Conservation (phyloP, 2,113 vertebrate species). For the Tetraodon nigroviridis region DNA sequence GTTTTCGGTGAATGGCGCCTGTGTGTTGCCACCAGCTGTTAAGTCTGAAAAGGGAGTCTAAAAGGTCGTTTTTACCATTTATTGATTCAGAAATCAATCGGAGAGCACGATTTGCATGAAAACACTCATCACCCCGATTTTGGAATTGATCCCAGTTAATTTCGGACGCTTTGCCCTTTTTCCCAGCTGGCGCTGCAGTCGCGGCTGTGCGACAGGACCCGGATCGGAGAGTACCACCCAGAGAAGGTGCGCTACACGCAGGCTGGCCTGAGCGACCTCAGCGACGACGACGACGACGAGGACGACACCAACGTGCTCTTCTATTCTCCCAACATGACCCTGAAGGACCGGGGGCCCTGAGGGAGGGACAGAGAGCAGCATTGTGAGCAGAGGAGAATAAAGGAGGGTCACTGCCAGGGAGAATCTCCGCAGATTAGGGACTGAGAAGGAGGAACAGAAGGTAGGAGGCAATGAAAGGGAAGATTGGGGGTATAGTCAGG, state of each 20-base stretch:
- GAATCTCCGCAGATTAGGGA: conserved; percentile 58
- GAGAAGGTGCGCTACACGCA: conserved; percentile 64
- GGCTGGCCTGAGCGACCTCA: conserved; percentile 61
- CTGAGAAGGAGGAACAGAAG: conserved; percentile 46
- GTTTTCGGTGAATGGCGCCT: not conserved
- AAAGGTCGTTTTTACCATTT: conserved; percentile 4
- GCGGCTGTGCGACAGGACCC: conserved; percentile 73
- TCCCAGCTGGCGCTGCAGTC: conserved; percentile 77
- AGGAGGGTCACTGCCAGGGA: conserved; percentile 53
- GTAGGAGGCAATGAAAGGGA: conserved; percentile 52
- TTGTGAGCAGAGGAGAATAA: conserved; percentile 35
- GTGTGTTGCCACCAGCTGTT: not conserved
- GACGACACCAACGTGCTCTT: conserved; percentile 78
- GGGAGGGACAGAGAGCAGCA: conserved; percentile 31
- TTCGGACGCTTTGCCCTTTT: not conserved
- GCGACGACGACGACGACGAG: conserved; percentile 71
- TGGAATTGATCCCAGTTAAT: not conserved
- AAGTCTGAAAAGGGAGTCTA: not conserved
- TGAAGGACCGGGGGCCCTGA: conserved; percentile 75
- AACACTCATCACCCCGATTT: not conserved
- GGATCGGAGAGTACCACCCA: conserved; percentile 74
- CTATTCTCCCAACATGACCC: conserved; percentile 80
- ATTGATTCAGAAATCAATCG: not conserved
- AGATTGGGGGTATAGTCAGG: conserved; percentile 68
- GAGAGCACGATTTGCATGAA: no score